Conservation (phyloP, 2,113 vertebrate species). For the Fregetta grallaria region DNA sequence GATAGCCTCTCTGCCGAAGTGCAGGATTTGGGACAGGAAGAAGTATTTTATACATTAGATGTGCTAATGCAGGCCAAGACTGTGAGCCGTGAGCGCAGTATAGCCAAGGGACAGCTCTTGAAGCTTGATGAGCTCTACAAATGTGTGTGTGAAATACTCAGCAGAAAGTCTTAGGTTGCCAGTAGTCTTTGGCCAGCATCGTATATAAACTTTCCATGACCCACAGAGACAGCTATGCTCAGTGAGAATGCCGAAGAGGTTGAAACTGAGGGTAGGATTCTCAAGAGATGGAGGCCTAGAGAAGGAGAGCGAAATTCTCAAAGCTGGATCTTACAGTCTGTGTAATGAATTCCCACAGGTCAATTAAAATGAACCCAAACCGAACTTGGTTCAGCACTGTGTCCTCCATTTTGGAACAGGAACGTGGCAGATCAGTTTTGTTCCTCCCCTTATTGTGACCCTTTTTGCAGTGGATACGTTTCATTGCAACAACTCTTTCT, state of each 20-base stretch:
- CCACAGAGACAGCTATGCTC: not conserved
- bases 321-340: not conserved
- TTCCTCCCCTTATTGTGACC: not conserved
- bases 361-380: not conserved
- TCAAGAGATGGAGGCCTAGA: conserved; percentile 29
- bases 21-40: not conserved
- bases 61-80: conserved; percentile 11
- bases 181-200: conserved; percentile 37
- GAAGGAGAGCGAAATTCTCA: not conserved
- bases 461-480: not conserved
- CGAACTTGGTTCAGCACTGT: not conserved
- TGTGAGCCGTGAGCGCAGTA: not conserved
- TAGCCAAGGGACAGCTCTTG: conserved; percentile 17
- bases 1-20: not conserved
- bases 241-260: not conserved
- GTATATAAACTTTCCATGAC: conserved; percentile 59
- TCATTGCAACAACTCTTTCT: not conserved
- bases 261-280: conserved; percentile 13
- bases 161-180: conserved; percentile 37
- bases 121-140: conserved; percentile 54
- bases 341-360: not conserved
- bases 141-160: conserved; percentile 25
- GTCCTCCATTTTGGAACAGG: not conserved
- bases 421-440: not conserved
- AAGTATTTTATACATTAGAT: not conserved